These are phyloP conservation scores for Ashinkailepas kermadecensis DNA, from an alignment of 2,888 invertebrate species.

Conservation along the genomic window DNA sequence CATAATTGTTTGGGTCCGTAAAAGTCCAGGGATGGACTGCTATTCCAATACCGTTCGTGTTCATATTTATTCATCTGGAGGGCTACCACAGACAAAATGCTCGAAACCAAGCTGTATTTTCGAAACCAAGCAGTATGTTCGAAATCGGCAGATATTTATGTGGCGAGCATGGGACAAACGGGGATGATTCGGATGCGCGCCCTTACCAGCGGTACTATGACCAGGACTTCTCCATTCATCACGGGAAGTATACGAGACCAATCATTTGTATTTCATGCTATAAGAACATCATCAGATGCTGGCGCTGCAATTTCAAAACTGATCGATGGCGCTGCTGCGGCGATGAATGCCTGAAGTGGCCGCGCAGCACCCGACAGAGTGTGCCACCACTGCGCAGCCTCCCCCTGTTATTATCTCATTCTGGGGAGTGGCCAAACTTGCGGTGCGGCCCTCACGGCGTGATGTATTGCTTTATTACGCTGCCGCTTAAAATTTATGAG, in stretches of 20 bases:
- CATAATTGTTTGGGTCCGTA: no score
- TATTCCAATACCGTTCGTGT: no score
- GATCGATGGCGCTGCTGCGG: not conserved
- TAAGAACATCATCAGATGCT: not conserved
- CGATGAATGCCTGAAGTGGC: not conserved
- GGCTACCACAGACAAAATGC: no score
- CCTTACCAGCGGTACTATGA: not conserved
- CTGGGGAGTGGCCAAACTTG: slow-evolving; percentile 21
- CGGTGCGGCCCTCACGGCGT: not conserved
- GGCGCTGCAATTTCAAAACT: not conserved
- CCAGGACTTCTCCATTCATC: not conserved
- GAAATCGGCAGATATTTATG: no score
- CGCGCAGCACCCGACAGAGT: not conserved
- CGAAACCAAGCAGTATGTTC: no score
- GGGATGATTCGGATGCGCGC: not conserved
- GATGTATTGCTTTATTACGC: slow-evolving; percentile 22
- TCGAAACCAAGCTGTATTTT: no score
- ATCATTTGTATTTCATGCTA: not conserved
- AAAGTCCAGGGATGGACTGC: no score
- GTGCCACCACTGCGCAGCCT: not conserved
- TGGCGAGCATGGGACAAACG: no score
- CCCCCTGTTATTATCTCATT: slow-evolving; percentile 16
- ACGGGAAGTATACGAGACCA: not conserved
- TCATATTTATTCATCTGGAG: no score
- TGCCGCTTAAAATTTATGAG: slow-evolving; percentile 3